phyloP scores from a whole-genome alignment of 1,140 invertebrate genomes.

The Cydia fagiglandana region DNA sequence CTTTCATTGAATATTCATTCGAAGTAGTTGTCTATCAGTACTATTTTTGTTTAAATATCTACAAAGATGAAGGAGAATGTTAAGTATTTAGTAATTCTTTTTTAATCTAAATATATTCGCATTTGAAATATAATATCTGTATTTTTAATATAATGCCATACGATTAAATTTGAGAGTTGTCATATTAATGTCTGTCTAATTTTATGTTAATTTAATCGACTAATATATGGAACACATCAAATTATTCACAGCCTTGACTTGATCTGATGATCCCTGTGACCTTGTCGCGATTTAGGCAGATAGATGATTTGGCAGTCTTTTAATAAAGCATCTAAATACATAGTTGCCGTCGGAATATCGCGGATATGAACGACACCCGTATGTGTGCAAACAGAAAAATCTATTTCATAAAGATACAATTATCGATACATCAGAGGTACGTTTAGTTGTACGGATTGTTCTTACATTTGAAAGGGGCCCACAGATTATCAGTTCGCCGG shows the following conservation, averaged over 20 bases:
- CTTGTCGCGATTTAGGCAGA: background rate
- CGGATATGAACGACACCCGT: background rate
- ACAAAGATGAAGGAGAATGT: too few relatives aligned
- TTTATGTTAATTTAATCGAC: background rate
- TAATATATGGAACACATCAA: background rate
- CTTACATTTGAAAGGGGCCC: too few relatives aligned
- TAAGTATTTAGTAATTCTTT: too few relatives aligned
- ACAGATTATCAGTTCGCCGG: too few relatives aligned
- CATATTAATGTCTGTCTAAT: background rate
- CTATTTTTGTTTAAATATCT: slow-evolving; percentile 8
- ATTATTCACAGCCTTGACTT: background rate
- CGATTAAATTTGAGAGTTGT: background rate
- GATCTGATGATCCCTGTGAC: background rate
- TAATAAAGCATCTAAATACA: background rate
- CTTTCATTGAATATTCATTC: slow-evolving; percentile 56
- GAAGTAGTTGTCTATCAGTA: slow-evolving; percentile 34
- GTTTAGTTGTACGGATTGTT: too few relatives aligned
- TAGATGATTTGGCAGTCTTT: background rate
- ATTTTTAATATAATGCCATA: too few relatives aligned
- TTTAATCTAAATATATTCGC: too few relatives aligned
- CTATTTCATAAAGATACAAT: background rate
- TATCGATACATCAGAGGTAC: too few relatives aligned
- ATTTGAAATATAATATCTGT: too few relatives aligned
- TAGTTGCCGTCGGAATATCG: background rate
- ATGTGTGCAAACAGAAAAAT: background rate